Base-by-base conservation (phyloP, 2,888 invertebrate species). In the Conus canariensis region DNA sequence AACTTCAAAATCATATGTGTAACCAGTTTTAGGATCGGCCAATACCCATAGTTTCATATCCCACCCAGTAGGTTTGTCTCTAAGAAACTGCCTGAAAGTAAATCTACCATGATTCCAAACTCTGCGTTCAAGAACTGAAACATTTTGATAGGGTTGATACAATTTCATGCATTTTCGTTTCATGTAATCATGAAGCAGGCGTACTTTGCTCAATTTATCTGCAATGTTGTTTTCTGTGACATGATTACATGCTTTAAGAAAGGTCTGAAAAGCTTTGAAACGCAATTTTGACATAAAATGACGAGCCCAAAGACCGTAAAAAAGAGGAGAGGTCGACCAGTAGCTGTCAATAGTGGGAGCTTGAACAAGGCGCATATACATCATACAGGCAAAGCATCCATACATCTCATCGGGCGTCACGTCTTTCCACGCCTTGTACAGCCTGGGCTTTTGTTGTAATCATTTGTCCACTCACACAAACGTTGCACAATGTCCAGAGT, bases 1-100 rank as follows among this genome's bases (percentile, higher is more conserved):
- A 25, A 88, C 86, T 19, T 88, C 85, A 88, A 90, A 90, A 56
- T 88, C 64, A 88, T 88, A 90, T 16, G 88, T 88, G n/a, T 89
- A 89, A 7, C 90, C 90, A n/a, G 67, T 88, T 16, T 12, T 10
- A 5, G 87, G 58, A n/a, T 90, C 90, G 45, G 90, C 88, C 59
- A 90, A 25, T 7, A 88, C 88, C 88, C n/a, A 45, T 45, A 90
- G 56, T 64, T 90, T 90, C 88, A 90, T 90, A n/a, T 85, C 90
- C 88, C 88, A 90, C 22, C 85, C 30, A 16, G 90, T 88, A 60
- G 88, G 90, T 45, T 88, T 90, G 30, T 88, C 88, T 58, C 67
- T 56, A 45, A 88, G 70, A 30, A 70, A 89, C 25, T 88, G 89
- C 25, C 88, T 16, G 83, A 90, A 90, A 25, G 56, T 70, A 60